These are phyloP conservation scores for Orussus abietinus DNA, from an alignment of 1,140 invertebrate genomes.

Conservation along the genomic window DNA sequence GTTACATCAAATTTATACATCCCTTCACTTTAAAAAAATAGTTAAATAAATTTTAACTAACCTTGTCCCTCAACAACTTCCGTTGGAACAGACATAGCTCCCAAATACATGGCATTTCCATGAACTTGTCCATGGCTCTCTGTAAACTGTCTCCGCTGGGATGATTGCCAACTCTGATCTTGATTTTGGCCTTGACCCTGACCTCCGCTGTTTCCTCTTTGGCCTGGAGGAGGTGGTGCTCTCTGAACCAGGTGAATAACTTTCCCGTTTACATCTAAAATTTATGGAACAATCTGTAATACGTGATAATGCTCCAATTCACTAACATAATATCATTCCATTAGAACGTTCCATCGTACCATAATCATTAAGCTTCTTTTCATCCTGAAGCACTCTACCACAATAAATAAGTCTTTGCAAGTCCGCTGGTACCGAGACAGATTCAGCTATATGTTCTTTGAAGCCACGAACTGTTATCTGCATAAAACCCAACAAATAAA, in stretches of 20 bases:
- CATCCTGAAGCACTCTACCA: conserved; percentile 86
- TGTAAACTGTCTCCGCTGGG: no score
- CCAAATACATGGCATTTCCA: conserved; percentile 60
- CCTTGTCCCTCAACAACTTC: conserved; percentile 58
- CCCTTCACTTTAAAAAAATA: background rate
- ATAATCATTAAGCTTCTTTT: conserved; percentile 83
- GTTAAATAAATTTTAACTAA: conserved; percentile 13
- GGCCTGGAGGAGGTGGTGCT: conserved; percentile 60
- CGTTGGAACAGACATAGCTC: conserved; percentile 62
- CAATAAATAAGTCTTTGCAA: conserved; percentile 89
- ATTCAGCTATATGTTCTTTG: conserved; percentile 77
- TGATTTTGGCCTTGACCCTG: conserved; percentile 35
- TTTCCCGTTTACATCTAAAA: conserved; percentile 83
- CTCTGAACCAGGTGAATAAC: conserved; percentile 91
- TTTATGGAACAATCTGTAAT: no score
- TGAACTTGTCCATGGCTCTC: conserved; percentile 43
- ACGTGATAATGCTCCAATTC: no score
- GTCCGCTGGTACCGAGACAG: conserved; percentile 72
- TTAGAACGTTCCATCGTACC: no score
- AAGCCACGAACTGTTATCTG: conserved; percentile 84
- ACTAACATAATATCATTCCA: no score
- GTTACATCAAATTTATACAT: conserved; percentile 1
- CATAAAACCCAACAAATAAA: conserved; percentile 30
- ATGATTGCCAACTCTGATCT: conserved; percentile 27
- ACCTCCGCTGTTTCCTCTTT: conserved; percentile 35